phyloP scores from a whole-genome alignment of 2,113 vertebrate genomes.

The Petrocephalus microphthalmus region DNA sequence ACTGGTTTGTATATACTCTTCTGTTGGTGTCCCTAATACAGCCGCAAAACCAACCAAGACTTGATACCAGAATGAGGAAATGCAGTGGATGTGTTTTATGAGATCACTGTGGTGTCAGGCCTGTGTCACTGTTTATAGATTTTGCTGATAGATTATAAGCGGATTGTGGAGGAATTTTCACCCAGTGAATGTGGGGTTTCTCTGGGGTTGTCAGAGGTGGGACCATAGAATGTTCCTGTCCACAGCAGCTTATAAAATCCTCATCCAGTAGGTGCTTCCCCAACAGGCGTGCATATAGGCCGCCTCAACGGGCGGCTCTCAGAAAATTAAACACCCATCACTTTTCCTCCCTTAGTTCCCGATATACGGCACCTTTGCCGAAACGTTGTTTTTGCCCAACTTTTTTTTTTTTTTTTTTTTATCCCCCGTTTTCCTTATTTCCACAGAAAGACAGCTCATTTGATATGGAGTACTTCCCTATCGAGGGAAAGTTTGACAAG shows the following conservation, averaged over 20 bases:
- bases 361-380: background rate
- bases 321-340: background rate
- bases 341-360: background rate
- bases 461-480: conserved; percentile 70
- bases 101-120: background rate
- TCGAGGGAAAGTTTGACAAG: conserved; percentile 70
- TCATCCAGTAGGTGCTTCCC: background rate
- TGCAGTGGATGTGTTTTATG: background rate
- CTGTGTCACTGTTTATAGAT: background rate
- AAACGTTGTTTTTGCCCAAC: background rate
- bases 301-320: background rate
- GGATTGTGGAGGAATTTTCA: background rate
- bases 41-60: background rate
- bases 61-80: background rate
- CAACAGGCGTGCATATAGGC: background rate
- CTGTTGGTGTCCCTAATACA: background rate
- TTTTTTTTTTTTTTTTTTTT: background rate
- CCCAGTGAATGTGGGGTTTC: background rate
- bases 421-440: conserved; percentile 35
- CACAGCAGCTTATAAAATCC: background rate
- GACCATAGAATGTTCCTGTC: background rate
- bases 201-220: background rate
- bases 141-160: background rate
- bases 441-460: conserved; percentile 60
- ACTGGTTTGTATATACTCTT: background rate